These are phyloP conservation scores for Enteromius radiatus DNA, from an alignment of 2,797 vertebrate species.

Conservation along the genomic window DNA sequence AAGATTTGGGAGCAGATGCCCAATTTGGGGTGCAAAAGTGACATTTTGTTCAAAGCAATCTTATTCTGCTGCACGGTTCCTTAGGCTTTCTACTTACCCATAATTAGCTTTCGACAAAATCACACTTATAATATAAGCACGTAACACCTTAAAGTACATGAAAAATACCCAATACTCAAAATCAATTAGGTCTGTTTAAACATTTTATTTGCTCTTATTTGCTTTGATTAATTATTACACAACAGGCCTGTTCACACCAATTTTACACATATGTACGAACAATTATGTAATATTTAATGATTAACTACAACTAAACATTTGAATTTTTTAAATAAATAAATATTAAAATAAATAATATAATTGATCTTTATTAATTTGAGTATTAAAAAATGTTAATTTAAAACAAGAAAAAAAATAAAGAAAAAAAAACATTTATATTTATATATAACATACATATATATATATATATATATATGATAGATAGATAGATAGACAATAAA, in stretches of 20 bases:
- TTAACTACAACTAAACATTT: no score
- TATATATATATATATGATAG: no score
- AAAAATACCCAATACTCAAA: neutral
- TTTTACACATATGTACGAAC: neutral
- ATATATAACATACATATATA: no score
- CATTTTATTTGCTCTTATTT: neutral
- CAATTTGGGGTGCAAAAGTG: conserved; percentile 60
- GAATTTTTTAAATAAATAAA: neutral
- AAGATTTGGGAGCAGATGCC: conserved; percentile 46
- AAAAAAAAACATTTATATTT: neutral
- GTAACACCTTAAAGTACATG: neutral
- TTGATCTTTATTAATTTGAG: no score
- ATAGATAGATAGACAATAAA: no score
- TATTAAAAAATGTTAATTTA: neutral
- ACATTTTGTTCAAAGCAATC: conserved; percentile 59
- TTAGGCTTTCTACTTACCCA: conserved; percentile 40
- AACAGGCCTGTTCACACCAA: neutral
- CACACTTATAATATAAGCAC: neutral
- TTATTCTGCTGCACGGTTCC: conserved; percentile 93
- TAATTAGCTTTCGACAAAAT: neutral
- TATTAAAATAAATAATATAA: neutral
- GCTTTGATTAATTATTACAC: neutral
- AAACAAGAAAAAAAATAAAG: no score
- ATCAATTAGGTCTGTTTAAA: neutral
- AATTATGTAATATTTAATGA: neutral